Conservation (phyloP, 2,797 vertebrate genomes). For the Tiaroga cobitis region DNA sequence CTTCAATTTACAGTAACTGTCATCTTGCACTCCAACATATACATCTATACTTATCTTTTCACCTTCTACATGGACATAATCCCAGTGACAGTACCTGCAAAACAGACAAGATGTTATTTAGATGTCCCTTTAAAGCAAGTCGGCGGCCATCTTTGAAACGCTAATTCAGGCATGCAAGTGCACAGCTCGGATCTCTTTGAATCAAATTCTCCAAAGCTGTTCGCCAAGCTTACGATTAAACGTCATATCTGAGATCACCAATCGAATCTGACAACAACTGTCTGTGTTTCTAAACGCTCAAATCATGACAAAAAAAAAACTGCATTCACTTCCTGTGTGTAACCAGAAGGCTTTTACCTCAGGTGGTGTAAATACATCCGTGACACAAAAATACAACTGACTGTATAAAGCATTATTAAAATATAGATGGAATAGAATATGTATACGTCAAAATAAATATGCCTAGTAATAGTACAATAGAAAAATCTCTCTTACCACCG, state of each 20-base stretch:
- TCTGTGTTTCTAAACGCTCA: neutral
- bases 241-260: neutral
- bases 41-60: no score
- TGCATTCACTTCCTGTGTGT: neutral
- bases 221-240: no score
- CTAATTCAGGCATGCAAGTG: no score
- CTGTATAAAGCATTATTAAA: neutral
- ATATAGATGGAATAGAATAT: neutral
- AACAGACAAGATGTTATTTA: neutral
- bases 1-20: neutral
- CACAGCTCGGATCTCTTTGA: no score
- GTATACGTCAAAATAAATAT: neutral
- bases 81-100: neutral
- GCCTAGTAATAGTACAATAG: neutral
- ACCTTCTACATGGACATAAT: neutral
- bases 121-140: neutral
- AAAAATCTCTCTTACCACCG: constrained; percentile 2
- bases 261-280: neutral
- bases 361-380: neutral
- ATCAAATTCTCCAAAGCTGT: no score
- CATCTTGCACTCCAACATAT: neutral
- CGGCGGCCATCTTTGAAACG: no score
- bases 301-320: neutral
- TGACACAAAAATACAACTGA: neutral
- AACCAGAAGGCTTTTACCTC: neutral